Base-by-base conservation (phyloP, 2,113 vertebrate genomes). In the Hiodon tergisus region DNA sequence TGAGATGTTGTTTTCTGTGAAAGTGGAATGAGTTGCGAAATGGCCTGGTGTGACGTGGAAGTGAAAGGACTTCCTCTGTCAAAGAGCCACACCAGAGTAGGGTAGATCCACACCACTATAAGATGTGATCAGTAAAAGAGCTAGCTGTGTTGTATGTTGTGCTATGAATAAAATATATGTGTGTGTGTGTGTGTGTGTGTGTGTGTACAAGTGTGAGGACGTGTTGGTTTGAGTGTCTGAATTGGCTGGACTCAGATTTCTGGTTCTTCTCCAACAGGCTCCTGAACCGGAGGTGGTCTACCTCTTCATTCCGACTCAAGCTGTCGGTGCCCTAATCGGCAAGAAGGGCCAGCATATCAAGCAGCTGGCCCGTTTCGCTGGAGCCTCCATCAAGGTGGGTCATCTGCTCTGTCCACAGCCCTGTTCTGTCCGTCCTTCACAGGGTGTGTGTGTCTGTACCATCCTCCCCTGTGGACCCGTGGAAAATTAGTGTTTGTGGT, bases 321-420 rank as follows among this genome's bases (percentile, higher is more conserved):
- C 96, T 0, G 96, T 98, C 72, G 96, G 96, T 4, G 96, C 96
- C 83, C 92, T 98, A 85, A 98, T 98, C 0, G 96, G 96, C 65
- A 98, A 96, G 88, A 98, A 98, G 82, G 96, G 96, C 47, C 94
- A 96, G 59, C 95, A 98, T 85, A 98, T 98, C 86, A 98, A 96
- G 81, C 95, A 98, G 81, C 90, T 98, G 67, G 95, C 96, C 4
- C 91, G 94, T 78, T 98, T 96, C 7, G 95, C 96, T 0, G 95
- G 95, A 0, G 96, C 96, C 74, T 98, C 96, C 52, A 98, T 98
- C 85, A 98, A 97, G 94, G 96, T 98, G 85, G 87, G 87, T 59
- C 46, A 69, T 11, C 54, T 51, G 4, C 5, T 54, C 77, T 47
- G 57, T 10, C 11, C 53, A 9, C 4, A 6, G 53, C 5, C 6